These are phyloP conservation scores for Carduelis carduelis DNA, from an alignment of 2,797 vertebrate species.

Conservation along the genomic window DNA sequence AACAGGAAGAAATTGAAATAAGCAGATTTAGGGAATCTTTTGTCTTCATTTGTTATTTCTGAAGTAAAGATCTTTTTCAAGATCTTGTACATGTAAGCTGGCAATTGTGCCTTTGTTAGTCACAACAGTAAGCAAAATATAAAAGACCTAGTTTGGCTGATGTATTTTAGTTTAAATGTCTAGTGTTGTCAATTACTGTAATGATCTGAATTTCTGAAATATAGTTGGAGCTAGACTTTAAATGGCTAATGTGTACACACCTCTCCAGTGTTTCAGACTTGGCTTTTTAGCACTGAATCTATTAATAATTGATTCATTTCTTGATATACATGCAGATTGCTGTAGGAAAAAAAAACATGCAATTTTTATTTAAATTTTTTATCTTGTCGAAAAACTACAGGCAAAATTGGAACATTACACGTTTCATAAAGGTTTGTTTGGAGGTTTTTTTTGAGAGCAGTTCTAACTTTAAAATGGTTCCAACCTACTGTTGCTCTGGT, in stretches of 20 bases:
- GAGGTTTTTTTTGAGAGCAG: neutral
- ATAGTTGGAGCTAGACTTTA: neutral
- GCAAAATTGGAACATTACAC: neutral
- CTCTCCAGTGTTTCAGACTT: neutral
- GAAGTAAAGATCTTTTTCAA: neutral
- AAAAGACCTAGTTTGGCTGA: neutral
- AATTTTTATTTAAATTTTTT: neutral
- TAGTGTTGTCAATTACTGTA: neutral
- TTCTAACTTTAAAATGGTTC: neutral
- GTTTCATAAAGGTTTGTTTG: neutral
- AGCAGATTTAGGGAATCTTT: neutral
- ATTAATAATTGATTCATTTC: neutral
- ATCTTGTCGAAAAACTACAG: neutral
- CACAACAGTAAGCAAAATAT: neutral
- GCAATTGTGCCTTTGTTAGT: neutral
- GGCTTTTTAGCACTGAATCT: neutral
- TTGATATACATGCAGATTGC: neutral
- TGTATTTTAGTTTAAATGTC: neutral
- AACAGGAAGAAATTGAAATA: neutral
- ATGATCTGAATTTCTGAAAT: neutral
- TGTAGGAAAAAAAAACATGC: neutral
- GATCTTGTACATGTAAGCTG: accelerated
- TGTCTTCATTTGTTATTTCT: neutral
- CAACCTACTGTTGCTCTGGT: neutral
- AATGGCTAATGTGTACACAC: neutral